phyloP scores from a whole-genome alignment of 2,113 vertebrate species.

The Anolis sagrei region DNA sequence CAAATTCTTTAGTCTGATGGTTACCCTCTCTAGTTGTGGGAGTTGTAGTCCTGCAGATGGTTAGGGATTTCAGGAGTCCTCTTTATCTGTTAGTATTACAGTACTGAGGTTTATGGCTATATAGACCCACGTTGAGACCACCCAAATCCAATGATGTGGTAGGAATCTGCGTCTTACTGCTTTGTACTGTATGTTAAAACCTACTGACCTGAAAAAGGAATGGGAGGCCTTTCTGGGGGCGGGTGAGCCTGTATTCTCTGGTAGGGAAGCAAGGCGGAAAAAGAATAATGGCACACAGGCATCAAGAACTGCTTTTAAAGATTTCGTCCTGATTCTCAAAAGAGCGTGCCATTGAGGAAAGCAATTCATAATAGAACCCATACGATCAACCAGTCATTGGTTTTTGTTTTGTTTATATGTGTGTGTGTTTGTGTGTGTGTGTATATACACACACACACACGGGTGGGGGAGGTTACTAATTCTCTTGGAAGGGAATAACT shows the following conservation, averaged over 20 bases:
- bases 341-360: background rate
- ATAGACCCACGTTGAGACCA: slow-evolving; percentile 22
- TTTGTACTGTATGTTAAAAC: background rate
- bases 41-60: no score
- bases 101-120: slow-evolving; percentile 32
- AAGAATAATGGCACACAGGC: slow-evolving; percentile 2
- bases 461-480: background rate
- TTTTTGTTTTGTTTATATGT: background rate
- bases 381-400: background rate
- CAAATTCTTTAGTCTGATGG: no score
- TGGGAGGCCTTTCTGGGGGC: slow-evolving; percentile 6
- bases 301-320: slow-evolving; percentile 32
- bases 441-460: no score
- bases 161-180: background rate
- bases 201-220: slow-evolving; percentile 22
- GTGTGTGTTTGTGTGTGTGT: background rate
- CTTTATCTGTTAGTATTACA: background rate
- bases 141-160: background rate
- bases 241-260: slow-evolving; percentile 15
- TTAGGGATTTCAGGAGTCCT: background rate
- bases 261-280: background rate
- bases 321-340: background rate
- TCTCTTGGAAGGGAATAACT: background rate
- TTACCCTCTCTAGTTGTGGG: no score
- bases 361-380: background rate